Evolutionary conservation across 2,113 vertebrate genomes (phyloP).

Genomic region (Gracilinanus agilis): DNA sequence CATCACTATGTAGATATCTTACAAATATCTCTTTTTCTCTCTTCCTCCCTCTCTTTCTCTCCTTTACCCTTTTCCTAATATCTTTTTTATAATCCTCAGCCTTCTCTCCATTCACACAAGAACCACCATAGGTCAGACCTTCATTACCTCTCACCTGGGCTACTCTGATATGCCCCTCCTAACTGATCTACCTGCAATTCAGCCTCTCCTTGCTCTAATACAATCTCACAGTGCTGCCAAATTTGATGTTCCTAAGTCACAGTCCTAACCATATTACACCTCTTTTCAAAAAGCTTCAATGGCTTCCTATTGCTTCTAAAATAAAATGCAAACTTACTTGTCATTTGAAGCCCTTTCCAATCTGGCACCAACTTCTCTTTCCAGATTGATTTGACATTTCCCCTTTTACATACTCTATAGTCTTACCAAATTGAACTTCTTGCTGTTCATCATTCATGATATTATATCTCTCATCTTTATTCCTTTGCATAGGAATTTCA

Average conservation of each 20-base stretch:
- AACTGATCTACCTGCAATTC: not conserved
- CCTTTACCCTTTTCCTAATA: not conserved
- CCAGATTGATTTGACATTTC: not conserved
- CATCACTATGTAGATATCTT: not conserved
- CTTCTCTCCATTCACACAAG: not conserved
- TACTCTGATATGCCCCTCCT: not conserved
- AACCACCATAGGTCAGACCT: not conserved
- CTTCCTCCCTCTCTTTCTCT: not conserved
- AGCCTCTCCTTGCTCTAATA: not conserved
- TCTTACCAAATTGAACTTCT: not conserved
- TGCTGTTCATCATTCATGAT: not conserved
- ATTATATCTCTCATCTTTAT: not conserved
- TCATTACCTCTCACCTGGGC: not conserved
- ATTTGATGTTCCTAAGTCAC: not conserved
- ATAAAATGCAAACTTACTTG: not conserved
- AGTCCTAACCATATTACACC: not conserved
- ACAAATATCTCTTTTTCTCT: not conserved
- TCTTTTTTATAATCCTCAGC: not conserved
- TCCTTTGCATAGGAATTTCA: not conserved
- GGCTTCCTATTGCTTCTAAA: not conserved
- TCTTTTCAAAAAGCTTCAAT: not conserved
- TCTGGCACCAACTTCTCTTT: not conserved
- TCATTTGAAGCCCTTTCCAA: not conserved
- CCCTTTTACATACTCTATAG: no score
- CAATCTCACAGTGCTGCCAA: not conserved